Evolutionary conservation across 2,797 vertebrate species (phyloP).

Genomic region (Notoglanidium macrostoma): DNA sequence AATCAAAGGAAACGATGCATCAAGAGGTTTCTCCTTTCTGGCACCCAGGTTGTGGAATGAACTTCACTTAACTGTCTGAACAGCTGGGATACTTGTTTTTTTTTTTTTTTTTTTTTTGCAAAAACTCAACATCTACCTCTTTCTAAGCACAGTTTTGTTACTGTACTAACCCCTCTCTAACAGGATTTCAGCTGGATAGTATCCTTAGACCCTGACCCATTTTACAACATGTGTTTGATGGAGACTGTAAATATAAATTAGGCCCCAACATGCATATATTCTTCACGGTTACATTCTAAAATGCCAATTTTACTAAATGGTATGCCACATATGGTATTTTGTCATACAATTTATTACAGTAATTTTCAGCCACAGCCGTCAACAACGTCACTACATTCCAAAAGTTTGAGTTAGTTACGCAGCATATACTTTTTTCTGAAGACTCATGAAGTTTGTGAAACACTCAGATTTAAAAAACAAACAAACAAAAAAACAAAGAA

Average conservation of each 20-base stretch:
- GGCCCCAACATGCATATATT: background rate
- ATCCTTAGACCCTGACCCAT: background rate
- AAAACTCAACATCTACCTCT: background rate
- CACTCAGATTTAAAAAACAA: background rate
- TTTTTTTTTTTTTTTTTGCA: too few species aligned
- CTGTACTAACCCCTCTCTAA: too few species aligned
- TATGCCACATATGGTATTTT: background rate
- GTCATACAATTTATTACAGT: background rate
- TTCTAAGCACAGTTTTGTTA: background rate
- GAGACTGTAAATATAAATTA: background rate
- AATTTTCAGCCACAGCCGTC: background rate
- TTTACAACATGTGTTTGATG: background rate
- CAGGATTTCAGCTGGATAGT: background rate
- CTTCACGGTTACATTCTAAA: background rate
- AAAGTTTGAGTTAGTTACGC: background rate
- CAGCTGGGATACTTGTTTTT: background rate
- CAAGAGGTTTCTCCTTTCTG: background rate
- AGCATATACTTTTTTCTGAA: background rate
- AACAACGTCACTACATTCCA: background rate
- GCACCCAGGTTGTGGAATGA: background rate
- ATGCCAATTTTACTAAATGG: background rate
- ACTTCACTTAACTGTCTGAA: background rate
- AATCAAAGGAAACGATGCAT: background rate
- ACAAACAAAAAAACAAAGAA: background rate
- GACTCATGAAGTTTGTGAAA: too few species aligned